These are phyloP conservation scores for Zosterops hypoxanthus DNA, from an alignment of 2,113 vertebrate genomes.

Conservation along the genomic window DNA sequence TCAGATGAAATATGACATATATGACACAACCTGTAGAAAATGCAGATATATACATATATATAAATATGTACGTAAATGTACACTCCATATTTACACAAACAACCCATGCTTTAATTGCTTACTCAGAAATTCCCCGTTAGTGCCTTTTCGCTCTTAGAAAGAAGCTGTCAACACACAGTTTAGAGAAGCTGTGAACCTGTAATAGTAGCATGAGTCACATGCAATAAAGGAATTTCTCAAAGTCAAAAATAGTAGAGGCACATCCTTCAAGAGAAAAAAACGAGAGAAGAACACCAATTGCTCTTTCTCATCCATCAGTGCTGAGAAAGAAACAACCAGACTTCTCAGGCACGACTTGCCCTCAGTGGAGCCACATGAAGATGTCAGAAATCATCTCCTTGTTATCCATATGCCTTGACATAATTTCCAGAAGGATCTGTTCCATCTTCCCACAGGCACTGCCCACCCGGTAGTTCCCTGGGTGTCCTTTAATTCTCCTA, in stretches of 20 bases:
- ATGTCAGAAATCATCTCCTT: background rate
- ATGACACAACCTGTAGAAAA: background rate
- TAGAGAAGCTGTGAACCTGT: background rate
- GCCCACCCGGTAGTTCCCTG: accelerated
- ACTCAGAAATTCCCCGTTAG: background rate
- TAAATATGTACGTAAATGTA: background rate
- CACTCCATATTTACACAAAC: background rate
- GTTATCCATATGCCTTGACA: background rate
- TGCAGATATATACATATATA: background rate
- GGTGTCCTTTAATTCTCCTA: background rate
- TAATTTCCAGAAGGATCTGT: background rate
- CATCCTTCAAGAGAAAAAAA: background rate
- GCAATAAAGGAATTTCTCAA: background rate
- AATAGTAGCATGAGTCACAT: background rate
- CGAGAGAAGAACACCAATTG: background rate
- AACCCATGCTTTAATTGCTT: background rate
- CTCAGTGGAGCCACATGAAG: background rate
- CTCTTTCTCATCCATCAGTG: background rate
- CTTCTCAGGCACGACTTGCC: background rate
- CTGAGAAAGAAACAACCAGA: background rate
- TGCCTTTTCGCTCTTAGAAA: background rate
- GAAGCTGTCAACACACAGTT: background rate
- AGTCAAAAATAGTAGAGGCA: background rate
- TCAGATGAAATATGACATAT: background rate
- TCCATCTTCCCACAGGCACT: background rate